Evolutionary conservation across 2,113 vertebrate species (phyloP), one percentile per base, ranked within the genome.

Genomic region (Mastomys coucha): DNA sequence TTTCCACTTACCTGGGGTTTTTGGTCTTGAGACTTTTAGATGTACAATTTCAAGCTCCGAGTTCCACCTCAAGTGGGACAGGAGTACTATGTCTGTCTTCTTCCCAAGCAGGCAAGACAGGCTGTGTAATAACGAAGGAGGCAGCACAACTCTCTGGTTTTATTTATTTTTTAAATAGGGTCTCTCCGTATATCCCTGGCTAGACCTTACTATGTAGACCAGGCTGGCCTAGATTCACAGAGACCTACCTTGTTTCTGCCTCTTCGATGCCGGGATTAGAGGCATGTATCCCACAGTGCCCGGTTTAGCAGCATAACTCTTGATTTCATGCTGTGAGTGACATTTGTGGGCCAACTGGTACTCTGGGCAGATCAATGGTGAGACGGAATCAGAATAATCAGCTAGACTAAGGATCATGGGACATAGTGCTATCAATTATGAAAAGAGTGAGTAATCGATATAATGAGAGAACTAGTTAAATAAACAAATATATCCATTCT

Each of bases 11-110:
- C 24, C 42, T 60, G 45, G 26, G 17, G 80, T 69, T 65, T 91
- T n/a, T n/a, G 80, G 56, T 58, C 53, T 92, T 77, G 87, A 76
- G 91, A 42, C 14, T 95, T 90, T 12, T 42, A 65, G 69, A 67
- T n/a, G 11, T 31, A 16, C 67, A 87, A 53, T 14, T 82, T 92
- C 63, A 91, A 91, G 58, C n/a, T 84, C 85, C 49, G 31, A 4
- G 20, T 87, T 81, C 8, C 87, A 88, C 70, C 63, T 76, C 31
- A 85, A 53, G 12, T 24, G 75, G 39, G 53, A 67, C 26, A 75
- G 58, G 24, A 95, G 72, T 22, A 80, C 70, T 24, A 75, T 19
- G 49, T 88, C 60, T 80, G 94, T 67, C 14, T 24, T 51, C 45
- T 60, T 3, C 9, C 9, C 53, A 20, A 65, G 10, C 11, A 91